These are phyloP conservation scores for Euleptes europaea DNA, from an alignment of 2,113 vertebrate genomes.

Conservation along the genomic window DNA sequence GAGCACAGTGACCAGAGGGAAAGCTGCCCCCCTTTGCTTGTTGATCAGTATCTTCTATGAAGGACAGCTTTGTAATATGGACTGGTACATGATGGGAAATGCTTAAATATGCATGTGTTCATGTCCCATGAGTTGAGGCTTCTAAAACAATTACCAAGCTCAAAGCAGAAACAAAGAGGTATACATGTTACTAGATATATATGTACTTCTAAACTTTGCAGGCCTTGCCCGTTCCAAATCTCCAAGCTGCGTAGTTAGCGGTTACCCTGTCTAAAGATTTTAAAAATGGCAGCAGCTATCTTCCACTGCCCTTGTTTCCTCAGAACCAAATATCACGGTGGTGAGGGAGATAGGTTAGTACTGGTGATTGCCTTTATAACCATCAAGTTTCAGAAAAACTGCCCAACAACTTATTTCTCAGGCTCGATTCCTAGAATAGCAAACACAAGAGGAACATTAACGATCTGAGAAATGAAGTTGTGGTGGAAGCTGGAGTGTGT, in stretches of 20 bases:
- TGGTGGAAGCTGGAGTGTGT: not conserved
- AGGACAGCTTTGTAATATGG: not conserved
- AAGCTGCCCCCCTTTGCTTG: not conserved
- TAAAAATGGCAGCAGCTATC: not conserved
- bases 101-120: too few relatives aligned
- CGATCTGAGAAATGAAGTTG: not conserved
- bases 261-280: not conserved
- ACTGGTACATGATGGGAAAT: not conserved
- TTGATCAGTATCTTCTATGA: not conserved
- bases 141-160: not conserved
- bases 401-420: slow-evolving; percentile 14
- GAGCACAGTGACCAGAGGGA: not conserved
- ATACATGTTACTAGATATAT: not conserved
- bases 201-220: not conserved
- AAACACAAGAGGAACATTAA: not conserved
- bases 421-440: not conserved
- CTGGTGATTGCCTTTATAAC: not conserved
- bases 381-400: not conserved
- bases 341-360: not conserved
- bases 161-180: not conserved
- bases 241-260: not conserved
- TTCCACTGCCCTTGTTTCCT: not conserved
- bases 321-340: not conserved
- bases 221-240: not conserved
- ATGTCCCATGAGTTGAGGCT: not conserved